A percentile compares a stretch with the other conserved stretches of the same genome.
These are phyloP conservation scores for Allobates femoralis DNA, from an alignment of 2,797 vertebrate species.

Conservation along the genomic window DNA sequence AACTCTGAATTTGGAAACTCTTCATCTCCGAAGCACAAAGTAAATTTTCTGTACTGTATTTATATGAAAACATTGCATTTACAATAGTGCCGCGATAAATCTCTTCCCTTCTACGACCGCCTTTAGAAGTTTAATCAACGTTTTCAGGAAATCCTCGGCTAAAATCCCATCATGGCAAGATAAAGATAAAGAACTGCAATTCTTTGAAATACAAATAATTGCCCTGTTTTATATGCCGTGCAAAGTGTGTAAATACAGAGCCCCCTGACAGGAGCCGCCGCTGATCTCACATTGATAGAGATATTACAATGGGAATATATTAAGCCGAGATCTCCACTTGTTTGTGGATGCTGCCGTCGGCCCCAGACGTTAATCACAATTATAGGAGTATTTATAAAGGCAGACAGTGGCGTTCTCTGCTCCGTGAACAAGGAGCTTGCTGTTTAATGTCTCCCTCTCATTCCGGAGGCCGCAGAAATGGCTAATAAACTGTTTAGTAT, in stretches of 20 bases:
- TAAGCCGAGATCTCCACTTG: slow-evolving; percentile 20
- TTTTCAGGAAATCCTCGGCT: slow-evolving; percentile 48
- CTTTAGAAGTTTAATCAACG: slow-evolving; percentile 53
- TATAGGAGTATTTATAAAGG: slow-evolving; percentile 48
- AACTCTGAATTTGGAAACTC: neutral
- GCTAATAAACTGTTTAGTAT: slow-evolving; percentile 54
- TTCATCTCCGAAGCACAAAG: slow-evolving; percentile 17
- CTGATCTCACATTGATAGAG: slow-evolving; percentile 39
- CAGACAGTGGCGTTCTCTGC: slow-evolving; percentile 11
- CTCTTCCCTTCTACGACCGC: slow-evolving; percentile 24
- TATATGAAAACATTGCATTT: slow-evolving; percentile 49
- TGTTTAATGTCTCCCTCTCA: slow-evolving; percentile 51
- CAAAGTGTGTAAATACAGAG: slow-evolving; percentile 25
- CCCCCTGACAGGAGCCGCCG: slow-evolving; percentile 29
- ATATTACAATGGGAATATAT: slow-evolving; percentile 46
- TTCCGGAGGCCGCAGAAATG: slow-evolving; percentile 26
- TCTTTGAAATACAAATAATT: slow-evolving; percentile 53
- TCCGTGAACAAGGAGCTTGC: slow-evolving; percentile 40
- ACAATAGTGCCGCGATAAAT: slow-evolving; percentile 45
- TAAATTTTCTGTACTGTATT: slow-evolving; percentile 16
- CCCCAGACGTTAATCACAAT: slow-evolving; percentile 50
- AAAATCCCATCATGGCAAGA: slow-evolving; percentile 25
- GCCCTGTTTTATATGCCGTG: slow-evolving; percentile 35
- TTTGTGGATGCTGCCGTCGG: neutral
- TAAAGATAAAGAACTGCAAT: slow-evolving; percentile 47